A percentile compares a stretch with the other conserved stretches of the same genome.
phyloP scores from a whole-genome alignment of 2,113 vertebrate species.

The Coturnix japonica region DNA sequence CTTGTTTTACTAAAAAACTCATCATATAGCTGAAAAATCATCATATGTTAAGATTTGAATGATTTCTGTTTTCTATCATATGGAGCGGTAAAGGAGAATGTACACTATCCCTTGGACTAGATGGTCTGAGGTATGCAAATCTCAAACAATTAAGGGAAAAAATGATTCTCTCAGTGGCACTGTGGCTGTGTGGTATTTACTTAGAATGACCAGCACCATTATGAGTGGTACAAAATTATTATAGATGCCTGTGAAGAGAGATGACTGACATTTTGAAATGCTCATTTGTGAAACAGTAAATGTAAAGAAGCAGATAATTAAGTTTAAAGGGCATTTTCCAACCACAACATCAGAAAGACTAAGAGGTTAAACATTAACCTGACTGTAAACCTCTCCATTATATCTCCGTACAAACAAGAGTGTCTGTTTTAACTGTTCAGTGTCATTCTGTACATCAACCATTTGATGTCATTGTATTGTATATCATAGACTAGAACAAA shows the following conservation, averaged over 20 bases:
- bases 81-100: background rate
- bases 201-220: background rate
- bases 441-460: background rate
- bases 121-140: background rate
- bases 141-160: background rate
- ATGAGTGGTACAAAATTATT: background rate
- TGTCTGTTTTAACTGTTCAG: background rate
- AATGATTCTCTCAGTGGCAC: background rate
- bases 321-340: slow-evolving; percentile 37
- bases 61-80: background rate
- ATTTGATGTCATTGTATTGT: background rate
- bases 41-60: background rate
- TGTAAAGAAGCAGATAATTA: slow-evolving; percentile 20
- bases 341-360: background rate
- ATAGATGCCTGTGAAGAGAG: background rate
- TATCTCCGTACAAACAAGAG: background rate
- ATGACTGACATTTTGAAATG: slow-evolving; percentile 8
- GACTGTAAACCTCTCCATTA: background rate
- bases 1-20: background rate
- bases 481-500: background rate
- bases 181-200: background rate
- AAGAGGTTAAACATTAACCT: slow-evolving; percentile 43
- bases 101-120: background rate
- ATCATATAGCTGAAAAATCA: background rate
- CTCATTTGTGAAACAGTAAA: background rate